A percentile compares a stretch with the other conserved stretches of the same genome.
Evolutionary conservation across 2,113 vertebrate genomes (phyloP).

Genomic region (Lipophrys pholis): DNA sequence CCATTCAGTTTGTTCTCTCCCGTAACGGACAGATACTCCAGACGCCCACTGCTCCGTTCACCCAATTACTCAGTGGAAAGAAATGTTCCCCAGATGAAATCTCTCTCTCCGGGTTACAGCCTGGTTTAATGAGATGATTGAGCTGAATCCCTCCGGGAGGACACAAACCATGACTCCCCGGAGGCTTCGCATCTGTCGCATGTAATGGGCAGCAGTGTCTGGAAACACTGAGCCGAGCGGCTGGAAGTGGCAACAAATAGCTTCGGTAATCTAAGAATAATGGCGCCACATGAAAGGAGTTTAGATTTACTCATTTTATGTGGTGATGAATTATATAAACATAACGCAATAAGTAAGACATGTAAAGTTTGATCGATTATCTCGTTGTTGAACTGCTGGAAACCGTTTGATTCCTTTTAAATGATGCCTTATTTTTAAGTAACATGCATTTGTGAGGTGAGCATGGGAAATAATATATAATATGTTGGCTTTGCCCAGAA

Average conservation of each 20-base stretch:
- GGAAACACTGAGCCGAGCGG: neutral
- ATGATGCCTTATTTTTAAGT: too few species aligned
- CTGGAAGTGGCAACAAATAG: slow-evolving; percentile 2
- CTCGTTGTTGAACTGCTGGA: too few species aligned
- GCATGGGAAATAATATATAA: too few species aligned
- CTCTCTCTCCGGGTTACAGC: slow-evolving; percentile 33
- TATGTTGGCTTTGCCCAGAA: too few species aligned
- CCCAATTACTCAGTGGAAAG: slow-evolving; percentile 4
- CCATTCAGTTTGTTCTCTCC: neutral
- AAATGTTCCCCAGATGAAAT: slow-evolving; percentile 22
- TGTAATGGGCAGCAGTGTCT: slow-evolving; percentile 13
- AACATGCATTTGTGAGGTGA: too few species aligned
- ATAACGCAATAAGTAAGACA: too few species aligned
- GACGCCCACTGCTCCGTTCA: slow-evolving; percentile 10
- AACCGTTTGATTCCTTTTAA: too few species aligned
- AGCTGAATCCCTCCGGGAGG: slow-evolving; percentile 18
- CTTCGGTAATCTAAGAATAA: neutral
- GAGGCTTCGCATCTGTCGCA: slow-evolving; percentile 39
- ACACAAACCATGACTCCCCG: slow-evolving; percentile 43
- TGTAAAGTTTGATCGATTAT: too few species aligned
- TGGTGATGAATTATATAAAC: too few species aligned
- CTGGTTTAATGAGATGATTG: slow-evolving; percentile 42
- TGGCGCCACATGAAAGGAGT: neutral
- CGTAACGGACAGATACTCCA: neutral
- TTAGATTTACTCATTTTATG: neutral